These are phyloP conservation scores for Ceratothoa steindachneri DNA, from an alignment of 2,888 invertebrate genomes.

Conservation along the genomic window DNA sequence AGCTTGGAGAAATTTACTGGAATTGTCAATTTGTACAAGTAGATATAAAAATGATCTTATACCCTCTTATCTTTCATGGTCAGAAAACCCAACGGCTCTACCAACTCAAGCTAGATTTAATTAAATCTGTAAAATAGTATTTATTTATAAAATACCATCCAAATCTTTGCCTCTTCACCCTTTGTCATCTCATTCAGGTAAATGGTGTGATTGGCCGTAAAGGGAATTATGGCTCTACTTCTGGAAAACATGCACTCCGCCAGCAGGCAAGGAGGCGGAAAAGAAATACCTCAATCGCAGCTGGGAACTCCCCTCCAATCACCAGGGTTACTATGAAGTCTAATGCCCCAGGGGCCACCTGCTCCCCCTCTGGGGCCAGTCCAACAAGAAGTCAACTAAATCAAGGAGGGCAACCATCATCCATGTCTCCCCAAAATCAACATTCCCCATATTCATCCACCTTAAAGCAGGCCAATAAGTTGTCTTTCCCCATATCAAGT, in stretches of 20 bases:
- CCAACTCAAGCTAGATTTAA: too few species aligned
- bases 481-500: not conserved
- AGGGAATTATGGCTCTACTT: conserved; percentile 21
- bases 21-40: too few species aligned
- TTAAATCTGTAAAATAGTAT: too few species aligned
- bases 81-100: too few species aligned
- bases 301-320: conserved; percentile 53
- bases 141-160: too few species aligned
- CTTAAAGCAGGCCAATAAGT: not conserved
- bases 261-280: conserved; percentile 71
- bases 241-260: conserved; percentile 59
- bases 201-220: conserved; percentile 30
- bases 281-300: conserved; percentile 70
- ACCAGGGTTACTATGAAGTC: conserved; percentile 46
- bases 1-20: too few species aligned
- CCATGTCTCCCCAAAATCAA: not conserved
- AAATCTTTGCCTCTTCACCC: too few species aligned
- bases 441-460: conserved; percentile 3
- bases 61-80: too few species aligned
- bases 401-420: not conserved
- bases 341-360: conserved; percentile 15
- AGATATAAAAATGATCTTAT: too few species aligned
- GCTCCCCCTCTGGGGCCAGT: not conserved
- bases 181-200: too few species aligned
- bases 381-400: not conserved